Conservation (phyloP, 92 coral and sea anemone species). For the Paragorgia papillata region DNA sequence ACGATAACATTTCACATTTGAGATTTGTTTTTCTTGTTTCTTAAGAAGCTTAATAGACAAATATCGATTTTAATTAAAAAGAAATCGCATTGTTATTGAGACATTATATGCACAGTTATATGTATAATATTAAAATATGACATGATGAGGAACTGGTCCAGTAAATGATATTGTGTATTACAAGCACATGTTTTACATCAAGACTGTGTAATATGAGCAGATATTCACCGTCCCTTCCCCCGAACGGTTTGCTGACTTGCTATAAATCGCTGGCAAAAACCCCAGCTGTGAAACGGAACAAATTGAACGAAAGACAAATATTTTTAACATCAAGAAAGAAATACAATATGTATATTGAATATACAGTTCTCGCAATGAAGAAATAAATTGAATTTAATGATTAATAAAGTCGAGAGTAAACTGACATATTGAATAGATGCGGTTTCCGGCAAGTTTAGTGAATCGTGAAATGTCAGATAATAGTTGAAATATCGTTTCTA, state of each 20-base stretch:
- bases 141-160: background rate
- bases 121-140: no score
- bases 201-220: no score
- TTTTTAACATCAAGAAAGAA: background rate
- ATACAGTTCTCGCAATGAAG: background rate
- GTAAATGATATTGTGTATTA: background rate
- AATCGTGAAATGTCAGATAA: background rate
- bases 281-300: no score
- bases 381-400: conserved; percentile 1
- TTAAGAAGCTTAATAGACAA: background rate
- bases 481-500: no score
- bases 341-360: conserved; percentile 1
- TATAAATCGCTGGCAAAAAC: no score
- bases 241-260: no score
- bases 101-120: background rate
- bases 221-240: no score
- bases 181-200: no score
- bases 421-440: background rate
- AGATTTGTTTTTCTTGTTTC: background rate
- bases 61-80: background rate
- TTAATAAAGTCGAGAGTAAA: no score
- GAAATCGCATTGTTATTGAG: background rate
- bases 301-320: no score
- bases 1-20: no score
- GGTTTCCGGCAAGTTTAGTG: background rate